Base-by-base conservation (phyloP, 2,888 invertebrate genomes). In the Nineta flava region DNA sequence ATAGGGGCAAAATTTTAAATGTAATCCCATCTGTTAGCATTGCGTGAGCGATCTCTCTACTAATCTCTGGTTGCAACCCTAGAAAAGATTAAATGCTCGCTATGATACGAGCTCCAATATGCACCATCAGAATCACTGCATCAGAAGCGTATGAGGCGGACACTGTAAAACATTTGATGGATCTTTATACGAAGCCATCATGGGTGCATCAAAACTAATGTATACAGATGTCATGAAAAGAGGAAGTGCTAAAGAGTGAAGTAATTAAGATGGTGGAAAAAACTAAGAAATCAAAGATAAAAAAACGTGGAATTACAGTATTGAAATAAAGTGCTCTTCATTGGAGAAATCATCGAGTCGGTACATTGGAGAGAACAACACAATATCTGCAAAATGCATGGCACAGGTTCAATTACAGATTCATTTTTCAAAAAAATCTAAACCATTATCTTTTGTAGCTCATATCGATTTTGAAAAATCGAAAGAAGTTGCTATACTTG, bases 401-500 rank as follows among this genome's bases (percentile, higher is more conserved):
- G 56, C 55, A 16, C 59, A 60, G 50, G 53, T 60, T 15, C 55
- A 59, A 31, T 9, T 59, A 46, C 58, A 60, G 53, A 60, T 59
- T 59, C 53, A 55, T 47, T 51, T 57, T 34, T 34, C 54, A 16
- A 46, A 51, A n/a, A 54, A 55, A 48, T 51, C 50, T 40, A 52
- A 53, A 45, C 55, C 54, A 9, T 49, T 55, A 19, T 41, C 12
- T 13, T 41, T 6, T 13, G 41, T 41, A 13, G 41, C 41, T 41
- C 13, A 41, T 13, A 13, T 9, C 12, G 41, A 41, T 41, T 41
- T 13, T 41, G 41, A 41, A 13, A 13, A 15, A 9, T 13, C 41
- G 9, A 9, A 41, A 41, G 12, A 41, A 10, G 41, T 41, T 6
- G 12, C 41, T 41, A 41, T 41, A 10, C 6, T 41, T 13, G 41